Percentiles rank a stretch among this genome's conserved stretches.
Evolutionary conservation across 2,113 vertebrate genomes (phyloP).

Genomic region (Erythrocebus patas): DNA sequence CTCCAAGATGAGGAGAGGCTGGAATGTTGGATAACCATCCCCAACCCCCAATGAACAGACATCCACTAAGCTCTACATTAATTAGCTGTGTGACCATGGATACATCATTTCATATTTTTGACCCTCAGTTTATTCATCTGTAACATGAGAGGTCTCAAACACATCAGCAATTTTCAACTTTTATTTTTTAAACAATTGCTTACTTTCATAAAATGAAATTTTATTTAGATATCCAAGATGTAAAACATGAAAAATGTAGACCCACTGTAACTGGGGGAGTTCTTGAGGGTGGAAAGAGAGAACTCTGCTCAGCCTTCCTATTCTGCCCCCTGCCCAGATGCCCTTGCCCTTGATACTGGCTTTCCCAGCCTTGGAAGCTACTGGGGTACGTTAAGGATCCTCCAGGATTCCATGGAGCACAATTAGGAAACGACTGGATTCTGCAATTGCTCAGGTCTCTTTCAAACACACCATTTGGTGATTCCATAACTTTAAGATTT

Average conservation of each 20-base stretch:
- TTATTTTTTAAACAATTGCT: neutral
- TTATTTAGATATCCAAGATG: neutral
- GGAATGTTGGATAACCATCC: neutral
- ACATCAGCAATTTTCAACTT: neutral
- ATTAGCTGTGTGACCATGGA: neutral
- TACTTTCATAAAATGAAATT: neutral
- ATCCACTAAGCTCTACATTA: neutral
- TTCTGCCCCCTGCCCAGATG: neutral
- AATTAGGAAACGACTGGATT: neutral
- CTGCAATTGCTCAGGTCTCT: neutral
- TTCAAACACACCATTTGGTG: constrained; percentile 6
- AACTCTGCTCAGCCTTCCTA: neutral
- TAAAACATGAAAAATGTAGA: neutral
- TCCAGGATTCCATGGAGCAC: neutral
- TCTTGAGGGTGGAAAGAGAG: neutral
- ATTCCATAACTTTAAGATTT: neutral
- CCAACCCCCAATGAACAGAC: neutral
- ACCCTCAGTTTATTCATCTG: neutral
- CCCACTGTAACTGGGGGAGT: neutral
- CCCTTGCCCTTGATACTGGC: neutral
- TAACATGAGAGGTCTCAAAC: neutral
- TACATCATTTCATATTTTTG: neutral
- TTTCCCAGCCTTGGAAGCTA: neutral
- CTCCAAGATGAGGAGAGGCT: neutral
- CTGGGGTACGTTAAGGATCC: neutral